Evolutionary conservation across 2,888 invertebrate species (phyloP), one percentile per base, ranked within the genome.

Genomic region (Acrobasis repandana): DNA sequence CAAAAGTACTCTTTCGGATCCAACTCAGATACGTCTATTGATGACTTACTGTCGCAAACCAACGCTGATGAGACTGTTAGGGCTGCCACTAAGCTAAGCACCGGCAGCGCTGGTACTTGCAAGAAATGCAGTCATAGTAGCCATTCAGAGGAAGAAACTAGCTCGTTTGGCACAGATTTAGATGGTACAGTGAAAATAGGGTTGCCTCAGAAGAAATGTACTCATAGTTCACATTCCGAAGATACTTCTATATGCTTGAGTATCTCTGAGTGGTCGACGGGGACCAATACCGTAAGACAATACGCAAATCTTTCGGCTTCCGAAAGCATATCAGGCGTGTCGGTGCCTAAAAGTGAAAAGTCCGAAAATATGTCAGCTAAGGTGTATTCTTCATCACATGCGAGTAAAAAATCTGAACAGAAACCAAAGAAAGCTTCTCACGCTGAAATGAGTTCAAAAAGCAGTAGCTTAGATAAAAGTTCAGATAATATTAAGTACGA

Each of bases 221-320:
- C 96, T 0, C 96, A 96, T 69, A 95, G 96, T 72, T 95, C 96
- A 0, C 96, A 96, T 84, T 96, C 97, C 8, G 97, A 97, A 83
- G 97, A 97, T 74, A 97, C 97, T 0, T 97, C 97, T 0, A 95
- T 97, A 79, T 97, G 97, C 16, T 87, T 97, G 36, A 97, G 97
- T 75, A 95, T 96, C 74, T 97, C 97, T 2, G 97, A 97, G 76
- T 97, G 97, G 96, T 97, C 97, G 0, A 97, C 96, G 46, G 97
- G 96, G 58, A 97, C 96, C 0, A 97, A 96, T 69, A 97, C 97
- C 0, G 97, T 97, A 0, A 94, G 95, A 0, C 95, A 96, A 77
- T 97, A 95, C 73, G 95, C 95, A 52, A 96, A 95, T 86, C 90
- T 95, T 36, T 95, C 95, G 0, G 95, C 95, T 34, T 94, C 94